Evolutionary conservation across 2,797 vertebrate genomes (phyloP), one percentile per base, ranked within the genome.

Genomic region (Erithacus rubecula): DNA sequence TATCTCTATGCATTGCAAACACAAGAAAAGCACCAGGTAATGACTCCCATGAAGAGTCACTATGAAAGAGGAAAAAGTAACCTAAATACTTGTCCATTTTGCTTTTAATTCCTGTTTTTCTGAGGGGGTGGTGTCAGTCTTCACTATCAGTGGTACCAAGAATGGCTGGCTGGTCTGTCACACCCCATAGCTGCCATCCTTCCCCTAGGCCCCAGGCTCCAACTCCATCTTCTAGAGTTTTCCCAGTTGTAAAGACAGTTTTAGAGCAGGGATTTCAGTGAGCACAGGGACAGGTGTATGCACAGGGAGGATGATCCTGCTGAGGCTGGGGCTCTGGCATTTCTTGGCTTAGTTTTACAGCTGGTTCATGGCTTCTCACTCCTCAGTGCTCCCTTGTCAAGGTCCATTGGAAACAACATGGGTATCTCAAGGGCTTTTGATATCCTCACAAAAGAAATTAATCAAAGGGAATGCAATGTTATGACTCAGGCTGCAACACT

Each of bases 221-320:
- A 71, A 32, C 22, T 43, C 62, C 34, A 9, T 52, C 8, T 78
- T 47, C 29, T 32, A 32, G 47, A 51, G 26, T 41, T 44, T 77
- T 69, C 71, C 46, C 51, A 58, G 14, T 9, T 84, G 71, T 39
- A 53, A 55, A 67, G 59, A 36, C 0, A 3, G 16, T 34, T 79
- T 60, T 64, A 64, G 67, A 43, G 41, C 22, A 27, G 36, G 32
- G 43, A 36, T 53, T 74, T 56, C 0, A 3, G 44, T 29, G 22
- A 44, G 29, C 46, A 21, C 29, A 2, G 4, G 49, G n/a, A 63
- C 13, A 85, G n/a, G 16, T 22, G 30, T 32, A 27, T 1, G 5
- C 0, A 0, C 46, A 43, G 9, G 59, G 36, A 91, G 8, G n/a
- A 70, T 1, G 41, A 80, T 36, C 21, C n/a, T n/a, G 51, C 59